Percentiles rank a stretch among this genome's conserved stretches.
phyloP scores from a whole-genome alignment of 2,888 invertebrate genomes.

The Ornithoptera alexandrae region DNA sequence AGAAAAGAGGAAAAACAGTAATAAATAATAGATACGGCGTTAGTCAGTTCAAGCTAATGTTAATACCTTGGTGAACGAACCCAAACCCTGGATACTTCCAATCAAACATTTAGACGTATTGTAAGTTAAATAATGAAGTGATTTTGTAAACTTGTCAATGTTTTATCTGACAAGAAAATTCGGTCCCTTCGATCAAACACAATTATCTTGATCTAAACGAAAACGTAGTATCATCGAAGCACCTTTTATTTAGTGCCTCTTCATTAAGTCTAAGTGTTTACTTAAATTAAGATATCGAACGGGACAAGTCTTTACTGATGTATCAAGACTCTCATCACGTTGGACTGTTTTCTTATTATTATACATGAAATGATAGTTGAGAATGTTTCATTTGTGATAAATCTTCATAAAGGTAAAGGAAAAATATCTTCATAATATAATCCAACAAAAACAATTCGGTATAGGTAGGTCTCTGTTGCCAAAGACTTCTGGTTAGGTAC shows the following conservation, averaged over 20 bases:
- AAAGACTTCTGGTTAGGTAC: no score
- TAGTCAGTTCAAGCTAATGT: no score
- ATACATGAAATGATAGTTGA: background rate
- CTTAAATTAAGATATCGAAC: conserved; percentile 63
- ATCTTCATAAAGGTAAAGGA: background rate
- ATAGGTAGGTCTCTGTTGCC: no score
- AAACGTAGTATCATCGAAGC: conserved; percentile 37
- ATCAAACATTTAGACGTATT: background rate
- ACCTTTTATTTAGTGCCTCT: conserved; percentile 60
- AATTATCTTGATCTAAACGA: conserved; percentile 48
- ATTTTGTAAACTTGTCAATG: background rate
- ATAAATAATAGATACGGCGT: background rate
- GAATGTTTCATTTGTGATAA: background rate
- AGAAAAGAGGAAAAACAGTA: no score
- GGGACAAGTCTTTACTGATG: conserved; percentile 14
- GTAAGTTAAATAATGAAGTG: background rate
- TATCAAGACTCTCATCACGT: background rate
- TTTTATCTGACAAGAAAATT: conserved; percentile 28
- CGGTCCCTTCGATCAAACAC: conserved; percentile 52
- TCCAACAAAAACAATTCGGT: no score
- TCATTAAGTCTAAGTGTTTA: conserved; percentile 68
- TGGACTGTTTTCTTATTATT: background rate
- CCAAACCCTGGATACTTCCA: background rate
- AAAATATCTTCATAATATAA: background rate
- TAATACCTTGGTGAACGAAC: no score